Base-by-base conservation (phyloP, 1,140 invertebrate genomes). In the Eriocheir sinensis region DNA sequence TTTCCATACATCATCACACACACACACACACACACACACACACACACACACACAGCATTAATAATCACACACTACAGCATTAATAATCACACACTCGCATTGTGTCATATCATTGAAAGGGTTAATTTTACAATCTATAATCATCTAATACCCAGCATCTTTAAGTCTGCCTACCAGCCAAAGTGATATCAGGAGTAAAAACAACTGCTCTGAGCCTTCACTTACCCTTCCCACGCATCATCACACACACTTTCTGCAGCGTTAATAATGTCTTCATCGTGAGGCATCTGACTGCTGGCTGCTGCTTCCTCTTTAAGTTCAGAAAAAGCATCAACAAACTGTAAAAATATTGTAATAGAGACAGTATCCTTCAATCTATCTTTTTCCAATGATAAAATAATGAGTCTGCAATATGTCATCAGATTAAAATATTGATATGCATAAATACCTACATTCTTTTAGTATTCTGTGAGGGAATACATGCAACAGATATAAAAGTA, bases 171-270 rank as follows among this genome's bases (percentile, higher is more conserved):
- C 15, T 3, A 38, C 27, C 34, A 32, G 17, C 32, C 6, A 48
- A 90, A 15, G 53, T 48, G 36, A 48, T 9, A 41, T 2, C 36
- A 44, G 1, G 40, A 44, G 44, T 48, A 30, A 38, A 2, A 41
- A 21, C 21, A 40, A n/a, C 21, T 15, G 27, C 60, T 12, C 27
- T 81, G 6, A 41, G 30, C 0, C 80, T 89, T 86, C 34, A 40
- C 83, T 86, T 72, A 94, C 93, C 93, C 93, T 86, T 85, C 32
- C 93, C 93, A 94, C 8, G 81, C 21, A 9, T 92, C 93, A 91
- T 94, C 93, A 94, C 93, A 94, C 21, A 83, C 85, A 41, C 89
- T 38, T 48, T 94, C 93, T 44, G 93, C 93, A 40, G 89, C 93
- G 30, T 91, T 83, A 30, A 91, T 40, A 92, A 94, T 94, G 27